Base-by-base conservation (phyloP, 2,113 vertebrate genomes). In the Muntiacus reevesi region DNA sequence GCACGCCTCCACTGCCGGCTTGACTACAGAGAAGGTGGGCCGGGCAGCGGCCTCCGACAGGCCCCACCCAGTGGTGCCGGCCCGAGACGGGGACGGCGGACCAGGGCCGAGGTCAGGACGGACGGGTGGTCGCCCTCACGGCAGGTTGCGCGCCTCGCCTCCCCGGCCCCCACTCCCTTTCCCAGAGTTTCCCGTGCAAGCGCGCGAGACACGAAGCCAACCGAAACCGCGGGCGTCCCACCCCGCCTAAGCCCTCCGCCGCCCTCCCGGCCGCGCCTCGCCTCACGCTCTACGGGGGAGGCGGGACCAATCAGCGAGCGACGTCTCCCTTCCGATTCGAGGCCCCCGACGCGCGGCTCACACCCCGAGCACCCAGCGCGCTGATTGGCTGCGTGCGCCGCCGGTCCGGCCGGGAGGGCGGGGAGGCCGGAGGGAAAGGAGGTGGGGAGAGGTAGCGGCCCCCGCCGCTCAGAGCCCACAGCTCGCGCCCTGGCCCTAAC, bases 241-340 rank as follows among this genome's bases (percentile, higher is more conserved):
- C 81, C 90, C 92, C 47, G n/a, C 92, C 90, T 45, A 19, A 25
- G 52, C 19, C 81, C 50, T 50, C 92, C 8, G 78, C 89, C n/a
- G 59, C 86, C 92, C 33, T 54, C 57, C 78, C 57, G 54, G 94
- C 98, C 96, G 59, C 87, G 88, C 96, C 96, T 87, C 93, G 91
- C 98, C 98, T 98, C 97, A 98, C 98, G 62, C 92, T 97, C 95
- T 64, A 97, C 92, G 94, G 89, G 91, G 91, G 60, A 97, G 98
- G 98, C 98, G 98, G 98, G 97, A 97, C 96, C 96, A 96, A 98
- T 94, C 87, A 79, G 64, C 59, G 30, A 94, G 84, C 74, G 90
- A 95, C 97, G 97, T 97, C 96, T 98, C 97, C 97, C 98, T 98
- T 98, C 97, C 97, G 97, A 98, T 98, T 98, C 94, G 87, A 95